phyloP scores from a whole-genome alignment of 2,797 vertebrate genomes.

The Microctenopoma steveboyesi region DNA sequence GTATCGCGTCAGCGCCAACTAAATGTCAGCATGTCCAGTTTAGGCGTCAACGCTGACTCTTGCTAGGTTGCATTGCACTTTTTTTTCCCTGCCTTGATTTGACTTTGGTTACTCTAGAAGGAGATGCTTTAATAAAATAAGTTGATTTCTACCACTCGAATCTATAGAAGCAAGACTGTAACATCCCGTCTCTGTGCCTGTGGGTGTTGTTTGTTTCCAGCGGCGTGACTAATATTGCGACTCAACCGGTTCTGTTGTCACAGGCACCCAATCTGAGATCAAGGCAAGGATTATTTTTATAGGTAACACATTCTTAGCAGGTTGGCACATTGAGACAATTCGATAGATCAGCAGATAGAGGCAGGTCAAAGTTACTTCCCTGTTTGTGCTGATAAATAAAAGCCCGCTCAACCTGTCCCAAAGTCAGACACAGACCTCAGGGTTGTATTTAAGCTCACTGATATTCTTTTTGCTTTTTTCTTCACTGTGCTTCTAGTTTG shows the following conservation, averaged over 20 bases:
- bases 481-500: neutral
- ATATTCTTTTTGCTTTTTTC: neutral
- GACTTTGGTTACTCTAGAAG: conserved; percentile 3
- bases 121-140: neutral
- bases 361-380: conserved; percentile 6
- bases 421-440: conserved; percentile 14
- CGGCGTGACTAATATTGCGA: neutral
- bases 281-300: neutral
- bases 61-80: conserved; percentile 47
- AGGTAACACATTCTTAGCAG: neutral
- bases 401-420: neutral
- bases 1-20: conserved; percentile 29
- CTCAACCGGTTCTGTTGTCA: neutral
- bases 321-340: conserved; percentile 1
- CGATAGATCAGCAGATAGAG: neutral
- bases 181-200: neutral
- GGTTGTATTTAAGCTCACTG: conserved; percentile 1
- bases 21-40: conserved; percentile 40
- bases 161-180: neutral
- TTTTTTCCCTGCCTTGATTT: neutral
- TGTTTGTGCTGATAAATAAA: conserved; percentile 10
- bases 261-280: neutral
- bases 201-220: neutral
- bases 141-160: neutral
- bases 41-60: conserved; percentile 30